Conservation (phyloP, 2,113 vertebrate species). For the Antigone vipio region DNA sequence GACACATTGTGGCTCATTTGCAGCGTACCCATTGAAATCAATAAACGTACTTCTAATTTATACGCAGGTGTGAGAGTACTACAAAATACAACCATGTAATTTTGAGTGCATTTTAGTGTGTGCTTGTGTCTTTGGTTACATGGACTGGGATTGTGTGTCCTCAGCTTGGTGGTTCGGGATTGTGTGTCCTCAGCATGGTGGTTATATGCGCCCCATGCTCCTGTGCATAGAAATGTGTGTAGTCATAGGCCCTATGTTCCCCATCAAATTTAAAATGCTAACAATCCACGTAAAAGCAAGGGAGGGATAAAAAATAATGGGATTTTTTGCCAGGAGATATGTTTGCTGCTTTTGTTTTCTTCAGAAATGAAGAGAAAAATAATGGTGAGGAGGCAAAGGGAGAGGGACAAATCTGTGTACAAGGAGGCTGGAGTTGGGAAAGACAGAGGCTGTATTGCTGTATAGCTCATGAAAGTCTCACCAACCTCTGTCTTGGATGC, state of each 20-base stretch:
- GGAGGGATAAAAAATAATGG: background rate
- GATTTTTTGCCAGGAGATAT: background rate
- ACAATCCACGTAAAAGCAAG: background rate
- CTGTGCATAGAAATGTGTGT: background rate
- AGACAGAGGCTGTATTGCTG: background rate
- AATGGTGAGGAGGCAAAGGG: background rate
- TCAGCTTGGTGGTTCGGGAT: background rate
- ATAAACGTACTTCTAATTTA: background rate
- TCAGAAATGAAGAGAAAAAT: slow-evolving; percentile 3
- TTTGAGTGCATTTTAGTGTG: background rate
- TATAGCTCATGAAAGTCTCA: background rate
- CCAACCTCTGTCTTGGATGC: background rate
- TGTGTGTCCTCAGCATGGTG: background rate
- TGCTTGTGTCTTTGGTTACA: background rate
- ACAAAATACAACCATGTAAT: background rate
- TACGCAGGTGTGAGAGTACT: background rate
- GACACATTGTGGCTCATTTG: background rate
- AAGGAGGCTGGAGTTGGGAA: background rate
- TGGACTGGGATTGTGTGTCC: background rate
- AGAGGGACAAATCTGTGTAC: background rate
- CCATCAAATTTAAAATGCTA: background rate
- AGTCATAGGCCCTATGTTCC: background rate
- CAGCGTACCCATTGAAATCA: background rate
- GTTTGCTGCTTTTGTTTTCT: background rate
- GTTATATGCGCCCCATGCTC: background rate